These are phyloP conservation scores for Tiliacea aurago DNA, from an alignment of 2,888 invertebrate genomes.

Conservation along the genomic window DNA sequence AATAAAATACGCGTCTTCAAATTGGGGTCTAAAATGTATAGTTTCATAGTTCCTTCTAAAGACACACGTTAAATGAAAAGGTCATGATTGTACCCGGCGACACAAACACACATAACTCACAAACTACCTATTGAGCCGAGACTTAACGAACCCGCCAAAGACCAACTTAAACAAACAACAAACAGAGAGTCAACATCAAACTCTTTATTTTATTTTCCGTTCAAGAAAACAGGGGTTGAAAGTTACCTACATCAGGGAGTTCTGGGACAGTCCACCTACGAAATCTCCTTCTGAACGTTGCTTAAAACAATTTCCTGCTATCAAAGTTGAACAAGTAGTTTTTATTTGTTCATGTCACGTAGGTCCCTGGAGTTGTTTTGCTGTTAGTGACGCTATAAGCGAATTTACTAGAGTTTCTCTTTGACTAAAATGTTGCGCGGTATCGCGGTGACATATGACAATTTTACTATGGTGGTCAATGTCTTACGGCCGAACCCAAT, in stretches of 20 bases:
- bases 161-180: constrained; percentile 62
- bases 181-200: constrained; percentile 63
- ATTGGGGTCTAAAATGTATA: background rate
- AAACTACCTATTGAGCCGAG: constrained; percentile 56
- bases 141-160: constrained; percentile 59
- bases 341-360: constrained; percentile 85
- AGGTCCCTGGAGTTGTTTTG: constrained; percentile 82
- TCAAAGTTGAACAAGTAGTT: constrained; percentile 83
- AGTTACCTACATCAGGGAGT: constrained; percentile 70
- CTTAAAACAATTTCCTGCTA: constrained; percentile 85
- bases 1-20: background rate
- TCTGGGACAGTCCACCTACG: constrained; percentile 74
- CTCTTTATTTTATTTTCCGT: constrained; percentile 68
- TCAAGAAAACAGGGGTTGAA: constrained; percentile 64
- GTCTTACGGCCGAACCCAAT: too few species aligned
- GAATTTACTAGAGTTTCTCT: constrained; percentile 79
- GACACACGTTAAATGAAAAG: constrained; percentile 8
- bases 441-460: constrained; percentile 19
- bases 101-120: constrained; percentile 50
- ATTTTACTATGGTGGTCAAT: too few species aligned
- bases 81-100: constrained; percentile 11
- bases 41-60: constrained; percentile 1
- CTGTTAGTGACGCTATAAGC: constrained; percentile 83
- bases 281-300: constrained; percentile 80
- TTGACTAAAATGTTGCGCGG: constrained; percentile 70